Evolutionary conservation across 2,797 vertebrate species (phyloP).

Genomic region (Sebastes cheni): DNA sequence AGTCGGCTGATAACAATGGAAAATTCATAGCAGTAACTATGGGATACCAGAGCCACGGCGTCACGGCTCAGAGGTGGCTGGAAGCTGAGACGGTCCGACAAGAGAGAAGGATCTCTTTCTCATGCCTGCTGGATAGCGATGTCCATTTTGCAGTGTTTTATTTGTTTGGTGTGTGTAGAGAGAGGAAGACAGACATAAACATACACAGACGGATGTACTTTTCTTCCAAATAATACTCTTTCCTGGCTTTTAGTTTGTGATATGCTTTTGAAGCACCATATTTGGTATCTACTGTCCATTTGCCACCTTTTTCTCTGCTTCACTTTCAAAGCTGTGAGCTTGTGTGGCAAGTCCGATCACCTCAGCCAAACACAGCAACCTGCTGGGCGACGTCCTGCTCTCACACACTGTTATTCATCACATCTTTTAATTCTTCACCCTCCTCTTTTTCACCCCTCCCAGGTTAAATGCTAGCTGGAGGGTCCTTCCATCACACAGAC

Average conservation of each 20-base stretch:
- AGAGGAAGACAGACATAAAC: slow-evolving; percentile 6
- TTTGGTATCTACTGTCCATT: slow-evolving; percentile 23
- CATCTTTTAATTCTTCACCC: slow-evolving; percentile 57
- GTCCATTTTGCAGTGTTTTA: slow-evolving; percentile 5
- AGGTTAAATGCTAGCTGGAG: slow-evolving; percentile 37
- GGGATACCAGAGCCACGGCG: slow-evolving; percentile 86
- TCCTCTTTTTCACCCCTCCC: slow-evolving; percentile 19
- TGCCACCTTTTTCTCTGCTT: slow-evolving; percentile 6
- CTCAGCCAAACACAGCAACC: slow-evolving; percentile 61
- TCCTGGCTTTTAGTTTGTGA: slow-evolving; percentile 5
- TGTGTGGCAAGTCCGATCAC: slow-evolving; percentile 51
- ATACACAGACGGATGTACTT: slow-evolving; percentile 7
- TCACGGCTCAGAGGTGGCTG: slow-evolving; percentile 79
- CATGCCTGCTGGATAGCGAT: slow-evolving; percentile 29
- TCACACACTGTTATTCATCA: slow-evolving; percentile 55
- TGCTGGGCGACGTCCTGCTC: slow-evolving; percentile 54
- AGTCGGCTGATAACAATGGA: slow-evolving; percentile 86
- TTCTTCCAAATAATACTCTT: slow-evolving; percentile 3
- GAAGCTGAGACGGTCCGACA: slow-evolving; percentile 49
- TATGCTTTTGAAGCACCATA: slow-evolving; percentile 17
- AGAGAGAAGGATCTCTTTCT: slow-evolving; percentile 50
- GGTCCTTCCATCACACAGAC: slow-evolving; percentile 43
- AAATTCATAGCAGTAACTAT: slow-evolving; percentile 89
- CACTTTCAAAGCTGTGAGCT: slow-evolving; percentile 18
- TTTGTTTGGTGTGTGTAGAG: slow-evolving; percentile 32